phyloP scores from a whole-genome alignment of 2,113 vertebrate species.

The Syrrhaptes paradoxus region DNA sequence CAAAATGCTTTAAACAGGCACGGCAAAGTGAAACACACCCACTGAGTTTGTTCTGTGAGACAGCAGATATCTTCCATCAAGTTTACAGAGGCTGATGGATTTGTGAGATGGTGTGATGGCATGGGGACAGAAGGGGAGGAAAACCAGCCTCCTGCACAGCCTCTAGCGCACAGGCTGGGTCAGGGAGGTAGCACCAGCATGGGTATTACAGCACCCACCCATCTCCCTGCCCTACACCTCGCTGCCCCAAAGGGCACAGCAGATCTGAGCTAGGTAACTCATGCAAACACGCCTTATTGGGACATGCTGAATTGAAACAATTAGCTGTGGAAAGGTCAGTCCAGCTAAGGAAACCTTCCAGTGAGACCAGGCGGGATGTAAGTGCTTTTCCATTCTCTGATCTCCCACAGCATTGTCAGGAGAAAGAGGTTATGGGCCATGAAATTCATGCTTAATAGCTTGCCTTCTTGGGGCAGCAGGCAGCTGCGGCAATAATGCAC shows the following conservation, averaged over 20 bases:
- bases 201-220: not conserved
- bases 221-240: fast-evolving
- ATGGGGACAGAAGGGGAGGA: not conserved
- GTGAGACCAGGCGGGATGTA: not conserved
- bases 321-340: not conserved
- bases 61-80: not conserved
- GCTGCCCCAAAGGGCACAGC: not conserved
- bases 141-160: not conserved
- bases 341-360: not conserved
- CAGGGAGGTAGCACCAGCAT: not conserved
- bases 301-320: not conserved
- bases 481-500: not conserved
- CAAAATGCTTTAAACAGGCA: not conserved
- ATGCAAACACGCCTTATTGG: not conserved
- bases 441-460: not conserved
- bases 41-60: not conserved
- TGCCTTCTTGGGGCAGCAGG: not conserved
- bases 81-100: not conserved
- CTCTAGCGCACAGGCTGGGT: not conserved
- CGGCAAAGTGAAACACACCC: not conserved
- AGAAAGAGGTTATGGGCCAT: not conserved
- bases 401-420: fast-evolving
- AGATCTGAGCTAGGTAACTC: not conserved
- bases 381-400: not conserved
- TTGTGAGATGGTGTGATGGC: not conserved